Evolutionary conservation across 2,113 vertebrate species (phyloP).

Genomic region (Pantherophis guttatus): DNA sequence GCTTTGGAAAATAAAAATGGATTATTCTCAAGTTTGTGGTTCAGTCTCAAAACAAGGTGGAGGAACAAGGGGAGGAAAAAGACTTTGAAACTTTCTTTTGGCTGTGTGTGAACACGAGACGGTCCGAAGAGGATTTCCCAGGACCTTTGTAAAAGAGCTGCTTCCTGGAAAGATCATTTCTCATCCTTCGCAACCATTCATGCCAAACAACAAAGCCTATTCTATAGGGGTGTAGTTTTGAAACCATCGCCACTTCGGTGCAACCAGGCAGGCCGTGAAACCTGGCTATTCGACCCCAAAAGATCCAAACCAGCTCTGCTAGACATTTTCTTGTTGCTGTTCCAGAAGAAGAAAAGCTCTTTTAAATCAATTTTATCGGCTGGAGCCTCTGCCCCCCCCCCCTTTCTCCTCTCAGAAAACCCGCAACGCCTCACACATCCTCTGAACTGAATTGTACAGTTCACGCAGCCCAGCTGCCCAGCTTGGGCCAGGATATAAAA

Average conservation of each 20-base stretch:
- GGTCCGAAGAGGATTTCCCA: neutral
- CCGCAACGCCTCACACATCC: conserved; percentile 45
- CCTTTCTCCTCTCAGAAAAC: conserved; percentile 9
- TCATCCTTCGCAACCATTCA: neutral
- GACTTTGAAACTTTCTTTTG: neutral
- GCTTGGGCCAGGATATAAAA: conserved; percentile 51
- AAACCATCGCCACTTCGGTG: neutral
- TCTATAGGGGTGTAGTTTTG: neutral
- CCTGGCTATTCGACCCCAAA: too few species aligned
- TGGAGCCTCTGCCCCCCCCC: neutral
- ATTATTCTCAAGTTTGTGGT: neutral
- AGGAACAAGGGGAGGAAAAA: neutral
- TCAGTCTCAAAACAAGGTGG: neutral
- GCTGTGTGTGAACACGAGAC: neutral
- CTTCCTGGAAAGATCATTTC: neutral
- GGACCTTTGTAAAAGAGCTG: neutral
- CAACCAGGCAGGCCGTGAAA: neutral
- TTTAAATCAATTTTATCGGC: neutral
- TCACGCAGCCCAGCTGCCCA: conserved; percentile 39
- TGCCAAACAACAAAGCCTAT: neutral
- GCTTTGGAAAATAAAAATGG: neutral
- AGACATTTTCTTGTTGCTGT: neutral
- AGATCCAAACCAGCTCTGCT: neutral
- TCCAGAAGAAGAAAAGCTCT: neutral
- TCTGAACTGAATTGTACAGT: conserved; percentile 44